phyloP scores from a whole-genome alignment of 1,140 invertebrate genomes.

The Zeugodacus cucurbitae region DNA sequence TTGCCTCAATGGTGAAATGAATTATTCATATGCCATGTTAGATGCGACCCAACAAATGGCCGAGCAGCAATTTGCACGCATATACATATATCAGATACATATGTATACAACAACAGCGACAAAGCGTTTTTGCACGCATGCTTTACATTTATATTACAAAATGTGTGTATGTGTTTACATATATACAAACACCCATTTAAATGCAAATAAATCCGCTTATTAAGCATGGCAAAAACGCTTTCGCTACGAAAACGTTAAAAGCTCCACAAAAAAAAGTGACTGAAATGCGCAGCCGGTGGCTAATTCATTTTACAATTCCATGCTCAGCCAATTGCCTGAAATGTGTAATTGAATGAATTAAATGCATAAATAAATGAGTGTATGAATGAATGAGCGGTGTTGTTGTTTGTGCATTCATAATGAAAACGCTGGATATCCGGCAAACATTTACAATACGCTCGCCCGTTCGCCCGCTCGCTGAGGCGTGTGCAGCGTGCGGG shows the following conservation, averaged over 20 bases:
- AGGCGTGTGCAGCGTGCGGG: neutral
- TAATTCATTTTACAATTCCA: conserved; percentile 38
- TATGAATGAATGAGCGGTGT: neutral
- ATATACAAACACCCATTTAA: neutral
- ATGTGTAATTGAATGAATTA: conserved; percentile 31
- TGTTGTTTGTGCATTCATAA: neutral
- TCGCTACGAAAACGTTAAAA: neutral
- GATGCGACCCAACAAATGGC: neutral
- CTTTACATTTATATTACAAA: neutral
- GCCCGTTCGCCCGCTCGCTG: neutral
- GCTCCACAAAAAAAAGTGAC: neutral
- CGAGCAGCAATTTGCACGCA: neutral
- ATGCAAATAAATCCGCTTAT: neutral
- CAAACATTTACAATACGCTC: neutral
- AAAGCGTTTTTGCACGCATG: neutral
- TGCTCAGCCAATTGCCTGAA: neutral
- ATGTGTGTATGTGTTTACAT: neutral
- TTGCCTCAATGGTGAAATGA: conserved; percentile 39
- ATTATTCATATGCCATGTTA: conserved; percentile 16
- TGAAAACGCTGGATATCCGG: neutral
- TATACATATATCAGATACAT: too few species aligned
- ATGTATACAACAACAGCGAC: too few species aligned
- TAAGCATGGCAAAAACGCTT: neutral
- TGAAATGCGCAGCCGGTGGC: neutral
- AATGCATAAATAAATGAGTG: conserved; percentile 37